Conservation (phyloP, 2,888 invertebrate genomes). For the Chloroclysta siterata region DNA sequence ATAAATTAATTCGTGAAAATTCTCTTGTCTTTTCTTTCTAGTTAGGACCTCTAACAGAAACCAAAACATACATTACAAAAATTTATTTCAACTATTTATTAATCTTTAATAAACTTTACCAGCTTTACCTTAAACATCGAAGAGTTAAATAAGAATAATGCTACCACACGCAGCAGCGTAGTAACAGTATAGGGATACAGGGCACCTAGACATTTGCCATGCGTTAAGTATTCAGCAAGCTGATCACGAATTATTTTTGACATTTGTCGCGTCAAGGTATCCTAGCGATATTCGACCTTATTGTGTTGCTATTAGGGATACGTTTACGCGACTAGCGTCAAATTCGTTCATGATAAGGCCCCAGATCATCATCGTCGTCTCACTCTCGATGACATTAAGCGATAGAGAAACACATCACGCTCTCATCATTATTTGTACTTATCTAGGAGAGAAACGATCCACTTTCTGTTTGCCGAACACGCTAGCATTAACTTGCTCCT, state of each 20-base stretch:
- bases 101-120: slow-evolving; percentile 68
- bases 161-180: slow-evolving; percentile 40
- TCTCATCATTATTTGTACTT: not conserved
- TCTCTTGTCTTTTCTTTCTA: too few relatives aligned
- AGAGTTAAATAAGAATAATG: slow-evolving; percentile 45
- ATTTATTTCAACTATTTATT: slow-evolving; percentile 72
- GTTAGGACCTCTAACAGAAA: slow-evolving; percentile 4
- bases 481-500: too few relatives aligned
- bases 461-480: too few relatives aligned
- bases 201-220: slow-evolving; percentile 6
- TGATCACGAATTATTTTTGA: too few relatives aligned
- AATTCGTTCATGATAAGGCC: too few relatives aligned
- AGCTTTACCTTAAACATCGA: slow-evolving; percentile 54
- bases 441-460: too few relatives aligned
- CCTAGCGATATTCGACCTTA: too few relatives aligned
- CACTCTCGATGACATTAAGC: not conserved
- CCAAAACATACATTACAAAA: slow-evolving; percentile 65
- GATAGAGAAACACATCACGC: not conserved
- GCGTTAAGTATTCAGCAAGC: slow-evolving; percentile 7
- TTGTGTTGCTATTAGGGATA: too few relatives aligned
- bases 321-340: too few relatives aligned
- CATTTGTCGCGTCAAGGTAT: too few relatives aligned
- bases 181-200: slow-evolving; percentile 38
- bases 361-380: too few relatives aligned
- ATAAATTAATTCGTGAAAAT: too few relatives aligned